Base-by-base conservation (phyloP, 2,888 invertebrate species). In the Epirrhoe tristata region DNA sequence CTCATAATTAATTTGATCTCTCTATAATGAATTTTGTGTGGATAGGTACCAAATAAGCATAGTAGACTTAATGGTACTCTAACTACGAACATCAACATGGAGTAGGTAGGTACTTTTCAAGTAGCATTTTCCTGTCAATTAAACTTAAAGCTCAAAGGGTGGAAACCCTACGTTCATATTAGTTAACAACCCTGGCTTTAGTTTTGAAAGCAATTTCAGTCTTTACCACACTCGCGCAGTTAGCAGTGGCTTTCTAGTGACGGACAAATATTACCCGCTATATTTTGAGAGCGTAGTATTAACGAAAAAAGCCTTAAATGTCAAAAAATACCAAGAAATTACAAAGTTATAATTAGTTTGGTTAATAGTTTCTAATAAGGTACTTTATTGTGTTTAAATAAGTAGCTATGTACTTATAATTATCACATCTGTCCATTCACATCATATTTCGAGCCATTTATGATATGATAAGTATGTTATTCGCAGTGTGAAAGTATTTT, bases 121-220 rank as follows among this genome's bases (percentile, higher is more conserved):
- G 12, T 4, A 12, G 12, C 39, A 43, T 12, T 43, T 39, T 12
- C 12, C 17, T 46, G 56, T 16, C 39, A 51, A 43, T 57, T 16
- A 16, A 53, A 65, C 54, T 65, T 71, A 69, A 63, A 68, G 72
- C 70, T 75, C 73, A 66, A 75, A 65, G 76, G 61, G 66, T 63
- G 39, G 58, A 74, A 77, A 80, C 75, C 75, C 75, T 67, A 63
- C 39, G 12, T 70, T 72, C 62, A 77, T 74, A 72, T 74, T 74
- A 70, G 74, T 66, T 69, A 75, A 75, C 80, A 71, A 74, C 82
- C 79, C 77, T 70, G 60, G 69, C 73, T 82, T 14, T 5, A 46
- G 81, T 46, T 82, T 84, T 10, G 17, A 50, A 61, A 81, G 76
- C 69, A 74, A 80, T 67, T 67, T 87, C 86, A 91, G 92, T 91